These are phyloP conservation scores for Euglossa dilemma DNA, from an alignment of 1,140 invertebrate genomes.

Conservation along the genomic window DNA sequence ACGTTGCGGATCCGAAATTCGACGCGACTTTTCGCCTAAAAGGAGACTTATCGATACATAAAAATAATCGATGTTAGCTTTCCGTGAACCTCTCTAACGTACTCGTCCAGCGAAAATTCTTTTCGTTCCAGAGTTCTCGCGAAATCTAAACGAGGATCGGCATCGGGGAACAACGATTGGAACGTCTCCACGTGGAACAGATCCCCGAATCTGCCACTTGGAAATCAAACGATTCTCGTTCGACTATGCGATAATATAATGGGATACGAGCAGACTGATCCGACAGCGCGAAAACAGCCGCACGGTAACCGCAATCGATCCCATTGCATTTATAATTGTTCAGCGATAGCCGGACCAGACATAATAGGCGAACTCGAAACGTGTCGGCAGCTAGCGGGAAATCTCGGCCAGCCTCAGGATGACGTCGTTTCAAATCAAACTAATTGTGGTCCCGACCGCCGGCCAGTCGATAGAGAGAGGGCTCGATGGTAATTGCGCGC, in stretches of 20 bases:
- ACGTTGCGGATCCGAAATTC: no score
- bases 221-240: not conserved
- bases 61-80: no score
- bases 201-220: no score
- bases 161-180: no score
- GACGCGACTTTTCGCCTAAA: no score
- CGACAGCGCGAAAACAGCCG: conserved; percentile 13
- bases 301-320: conserved; percentile 32
- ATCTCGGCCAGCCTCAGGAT: conserved; percentile 33
- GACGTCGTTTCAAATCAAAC: conserved; percentile 43
- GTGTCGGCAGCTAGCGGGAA: conserved; percentile 4
- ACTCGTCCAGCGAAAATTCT: no score
- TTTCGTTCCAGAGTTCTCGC: no score
- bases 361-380: not conserved
- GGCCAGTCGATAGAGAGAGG: not conserved
- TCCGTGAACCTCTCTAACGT: no score
- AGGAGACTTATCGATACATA: no score
- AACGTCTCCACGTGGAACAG: no score
- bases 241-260: not conserved
- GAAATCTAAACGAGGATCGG: no score
- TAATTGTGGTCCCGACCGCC: conserved; percentile 37
- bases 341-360: not conserved
- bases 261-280: not conserved
- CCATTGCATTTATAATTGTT: conserved; percentile 53
- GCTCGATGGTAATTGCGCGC: conserved; percentile 32